Evolutionary conservation across 2,888 invertebrate genomes (phyloP).

Genomic region (Hypselothyrea guttata): DNA sequence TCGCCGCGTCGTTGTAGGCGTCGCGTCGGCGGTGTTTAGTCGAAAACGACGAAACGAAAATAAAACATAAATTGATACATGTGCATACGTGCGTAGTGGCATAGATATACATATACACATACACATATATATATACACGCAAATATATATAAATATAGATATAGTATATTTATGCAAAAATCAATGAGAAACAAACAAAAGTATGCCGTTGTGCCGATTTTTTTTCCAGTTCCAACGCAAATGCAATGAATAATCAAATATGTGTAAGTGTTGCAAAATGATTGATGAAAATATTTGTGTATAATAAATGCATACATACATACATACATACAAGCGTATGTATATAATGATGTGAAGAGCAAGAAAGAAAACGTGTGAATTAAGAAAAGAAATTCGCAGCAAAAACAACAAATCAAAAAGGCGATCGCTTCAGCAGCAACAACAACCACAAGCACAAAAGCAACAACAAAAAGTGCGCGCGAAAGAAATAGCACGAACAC

Average conservation of each 20-base stretch:
- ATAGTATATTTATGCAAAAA: slow-evolving; percentile 13
- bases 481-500: slow-evolving; percentile 43
- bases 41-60: slow-evolving; percentile 35
- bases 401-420: background rate
- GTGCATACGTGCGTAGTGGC: background rate
- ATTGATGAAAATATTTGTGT: slow-evolving; percentile 1
- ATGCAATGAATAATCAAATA: slow-evolving; percentile 16
- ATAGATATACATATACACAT: slow-evolving; percentile 15
- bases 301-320: background rate
- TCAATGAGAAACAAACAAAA: slow-evolving; percentile 6
- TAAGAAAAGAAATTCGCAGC: background rate
- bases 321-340: background rate
- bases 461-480: slow-evolving; percentile 45
- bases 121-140: slow-evolving; percentile 10
- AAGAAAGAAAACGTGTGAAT: background rate
- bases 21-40: slow-evolving; percentile 57
- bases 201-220: slow-evolving; percentile 36
- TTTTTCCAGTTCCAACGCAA: slow-evolving; percentile 44
- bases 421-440: background rate
- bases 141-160: slow-evolving; percentile 6
- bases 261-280: slow-evolving; percentile 40
- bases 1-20: slow-evolving; percentile 52
- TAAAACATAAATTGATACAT: slow-evolving; percentile 1
- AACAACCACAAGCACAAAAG: slow-evolving; percentile 8
- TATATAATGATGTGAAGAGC: background rate